Evolutionary conservation across 1,140 invertebrate species (phyloP).

Genomic region (Oryzaephilus surinamensis): DNA sequence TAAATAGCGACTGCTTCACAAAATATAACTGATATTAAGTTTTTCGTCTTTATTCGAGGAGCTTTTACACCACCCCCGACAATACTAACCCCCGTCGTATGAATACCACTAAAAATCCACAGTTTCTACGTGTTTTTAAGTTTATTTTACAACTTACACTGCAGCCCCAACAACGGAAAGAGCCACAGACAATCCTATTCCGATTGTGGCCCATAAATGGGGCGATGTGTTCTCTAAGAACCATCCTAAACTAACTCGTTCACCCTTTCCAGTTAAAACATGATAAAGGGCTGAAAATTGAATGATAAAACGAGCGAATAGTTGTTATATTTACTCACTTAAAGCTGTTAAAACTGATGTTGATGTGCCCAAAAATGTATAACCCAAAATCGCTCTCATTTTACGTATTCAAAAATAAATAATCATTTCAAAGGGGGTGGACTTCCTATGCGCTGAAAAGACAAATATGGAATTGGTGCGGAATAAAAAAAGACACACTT

Average conservation of each 20-base stretch:
- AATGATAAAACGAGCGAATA: no score
- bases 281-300: conserved; percentile 22
- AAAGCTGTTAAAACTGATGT: no score
- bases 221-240: conserved; percentile 77
- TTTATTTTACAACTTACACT: conserved; percentile 48
- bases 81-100: conserved; percentile 93
- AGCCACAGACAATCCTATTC: conserved; percentile 86
- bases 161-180: conserved; percentile 96
- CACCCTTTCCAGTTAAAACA: conserved; percentile 27
- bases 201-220: conserved; percentile 88
- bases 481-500: no score
- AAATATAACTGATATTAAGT: conserved; percentile 94
- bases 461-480: no score
- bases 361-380: not conserved
- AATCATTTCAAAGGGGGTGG: no score
- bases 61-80: conserved; percentile 97
- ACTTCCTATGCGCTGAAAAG: no score
- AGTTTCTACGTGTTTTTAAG: not conserved
- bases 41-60: conserved; percentile 98
- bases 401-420: no score
- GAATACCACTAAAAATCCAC: conserved; percentile 61
- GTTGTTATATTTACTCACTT: conserved; percentile 4
- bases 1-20: conserved; percentile 93
- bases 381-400: not conserved
- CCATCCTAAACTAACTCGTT: conserved; percentile 27